phyloP scores from a whole-genome alignment of 2,113 vertebrate genomes.

The Amazona guildingii region DNA sequence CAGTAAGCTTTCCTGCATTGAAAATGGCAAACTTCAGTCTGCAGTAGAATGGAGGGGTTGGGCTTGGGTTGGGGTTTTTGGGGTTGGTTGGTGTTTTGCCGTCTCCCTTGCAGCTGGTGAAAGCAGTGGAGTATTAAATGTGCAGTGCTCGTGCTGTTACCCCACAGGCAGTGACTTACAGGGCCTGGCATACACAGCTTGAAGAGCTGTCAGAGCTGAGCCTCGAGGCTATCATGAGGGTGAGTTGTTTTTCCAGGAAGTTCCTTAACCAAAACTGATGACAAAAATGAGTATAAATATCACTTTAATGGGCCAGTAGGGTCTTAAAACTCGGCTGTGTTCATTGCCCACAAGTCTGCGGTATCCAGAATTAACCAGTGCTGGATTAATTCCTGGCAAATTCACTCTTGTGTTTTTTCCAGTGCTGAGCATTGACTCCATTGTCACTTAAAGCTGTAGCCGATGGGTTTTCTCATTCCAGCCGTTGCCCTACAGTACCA shows the following conservation, averaged over 20 bases:
- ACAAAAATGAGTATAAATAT: neutral
- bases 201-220: neutral
- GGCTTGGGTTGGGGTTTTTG: neutral
- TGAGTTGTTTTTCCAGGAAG: neutral
- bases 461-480: neutral
- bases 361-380: neutral
- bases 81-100: neutral
- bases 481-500: accelerated
- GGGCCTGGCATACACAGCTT: neutral
- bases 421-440: neutral
- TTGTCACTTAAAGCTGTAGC: neutral
- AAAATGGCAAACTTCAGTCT: neutral
- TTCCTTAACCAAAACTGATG: neutral
- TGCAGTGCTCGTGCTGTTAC: neutral
- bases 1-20: neutral
- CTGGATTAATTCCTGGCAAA: neutral
- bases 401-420: neutral
- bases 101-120: neutral
- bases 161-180: accelerated
- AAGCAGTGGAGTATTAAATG: neutral
- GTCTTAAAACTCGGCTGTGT: neutral
- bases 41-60: neutral
- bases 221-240: neutral
- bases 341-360: neutral
- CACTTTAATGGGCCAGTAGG: neutral